These are phyloP conservation scores for Orthosia cruda DNA, from an alignment of 2,888 invertebrate species.

Conservation along the genomic window DNA sequence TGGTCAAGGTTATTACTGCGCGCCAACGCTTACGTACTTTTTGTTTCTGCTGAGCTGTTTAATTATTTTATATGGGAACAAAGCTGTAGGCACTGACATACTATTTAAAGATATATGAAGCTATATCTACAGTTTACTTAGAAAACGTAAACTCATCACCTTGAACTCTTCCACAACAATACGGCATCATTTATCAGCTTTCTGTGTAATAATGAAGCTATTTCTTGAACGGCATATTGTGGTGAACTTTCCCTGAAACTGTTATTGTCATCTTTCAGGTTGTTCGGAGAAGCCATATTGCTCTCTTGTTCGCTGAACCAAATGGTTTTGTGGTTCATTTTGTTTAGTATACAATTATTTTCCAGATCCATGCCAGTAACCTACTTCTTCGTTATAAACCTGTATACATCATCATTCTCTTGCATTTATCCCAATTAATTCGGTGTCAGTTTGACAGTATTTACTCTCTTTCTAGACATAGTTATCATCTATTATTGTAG, in stretches of 20 bases:
- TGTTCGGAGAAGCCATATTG: constrained; percentile 29
- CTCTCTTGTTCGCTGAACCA: constrained; percentile 18
- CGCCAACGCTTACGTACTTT: no score
- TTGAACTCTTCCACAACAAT: constrained; percentile 10
- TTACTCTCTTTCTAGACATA: no score
- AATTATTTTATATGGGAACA: not conserved
- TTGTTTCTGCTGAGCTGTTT: no score
- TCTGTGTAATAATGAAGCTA: constrained; percentile 48
- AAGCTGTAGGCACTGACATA: not conserved
- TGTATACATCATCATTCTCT: no score
- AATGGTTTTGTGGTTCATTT: constrained; percentile 10
- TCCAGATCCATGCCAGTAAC: not conserved
- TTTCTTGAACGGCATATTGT: constrained; percentile 43
- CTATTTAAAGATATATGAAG: not conserved
- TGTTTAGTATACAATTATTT: not conserved
- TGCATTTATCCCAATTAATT: no score
- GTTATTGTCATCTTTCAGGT: not conserved
- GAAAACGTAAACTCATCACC: constrained; percentile 10
- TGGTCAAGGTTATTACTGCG: no score
- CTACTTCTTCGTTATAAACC: no score
- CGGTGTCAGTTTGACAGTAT: not conserved
- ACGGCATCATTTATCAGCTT: constrained; percentile 22
- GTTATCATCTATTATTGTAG: no score
- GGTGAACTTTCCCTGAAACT: constrained; percentile 50
- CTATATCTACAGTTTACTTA: not conserved